phyloP scores from a whole-genome alignment of 2,113 vertebrate species.

The Porphyrio hochstetteri region DNA sequence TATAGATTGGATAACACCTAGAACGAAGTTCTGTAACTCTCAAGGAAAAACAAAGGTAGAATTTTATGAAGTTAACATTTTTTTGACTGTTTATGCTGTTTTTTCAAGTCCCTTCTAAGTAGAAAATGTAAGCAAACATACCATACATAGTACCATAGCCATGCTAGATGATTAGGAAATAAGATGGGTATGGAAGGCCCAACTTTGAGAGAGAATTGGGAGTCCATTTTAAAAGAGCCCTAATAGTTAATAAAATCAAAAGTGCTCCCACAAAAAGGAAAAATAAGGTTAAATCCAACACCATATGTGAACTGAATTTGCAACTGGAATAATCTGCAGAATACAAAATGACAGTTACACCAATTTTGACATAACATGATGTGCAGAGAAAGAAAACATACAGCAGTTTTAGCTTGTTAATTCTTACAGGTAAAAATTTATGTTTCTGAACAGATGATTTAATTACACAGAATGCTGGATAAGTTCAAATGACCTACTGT shows the following conservation, averaged over 20 bases:
- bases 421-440: background rate
- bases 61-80: background rate
- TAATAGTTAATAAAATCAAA: background rate
- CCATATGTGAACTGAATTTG: background rate
- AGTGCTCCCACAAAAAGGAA: background rate
- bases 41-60: background rate
- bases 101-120: background rate
- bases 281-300: background rate
- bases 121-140: background rate
- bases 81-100: too few species aligned
- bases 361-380: background rate
- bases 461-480: constrained; percentile 79
- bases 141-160: too few species aligned
- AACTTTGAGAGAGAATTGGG: background rate
- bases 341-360: background rate
- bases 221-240: background rate
- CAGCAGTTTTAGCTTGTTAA: background rate
- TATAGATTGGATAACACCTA: background rate
- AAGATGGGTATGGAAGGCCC: background rate
- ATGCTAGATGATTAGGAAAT: background rate
- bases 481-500: constrained; percentile 81
- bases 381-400: background rate
- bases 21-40: background rate
- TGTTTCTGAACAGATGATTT: constrained; percentile 68
- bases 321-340: background rate